These are phyloP conservation scores for Melitaea cinxia DNA, from an alignment of 1,140 invertebrate species.

Conservation along the genomic window DNA sequence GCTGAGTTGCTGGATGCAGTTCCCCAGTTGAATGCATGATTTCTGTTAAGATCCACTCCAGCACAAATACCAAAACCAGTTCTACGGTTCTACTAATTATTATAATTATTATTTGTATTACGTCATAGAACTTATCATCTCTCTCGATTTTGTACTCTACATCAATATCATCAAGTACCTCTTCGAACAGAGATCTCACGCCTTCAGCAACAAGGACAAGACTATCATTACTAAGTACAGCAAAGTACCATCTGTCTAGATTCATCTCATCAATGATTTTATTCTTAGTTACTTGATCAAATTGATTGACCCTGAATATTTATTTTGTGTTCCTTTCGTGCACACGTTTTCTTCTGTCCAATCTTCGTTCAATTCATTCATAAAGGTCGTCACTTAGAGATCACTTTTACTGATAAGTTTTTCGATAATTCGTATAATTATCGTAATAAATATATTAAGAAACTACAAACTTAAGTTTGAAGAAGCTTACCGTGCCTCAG, in stretches of 20 bases:
- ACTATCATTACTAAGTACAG: slow-evolving; percentile 12
- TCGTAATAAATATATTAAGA: no score
- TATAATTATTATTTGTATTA: no score
- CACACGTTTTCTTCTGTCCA: no score
- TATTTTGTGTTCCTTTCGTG: no score
- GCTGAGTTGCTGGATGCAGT: slow-evolving; percentile 75
- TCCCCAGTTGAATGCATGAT: slow-evolving; percentile 84
- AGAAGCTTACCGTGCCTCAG: no score
- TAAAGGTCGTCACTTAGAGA: no score
- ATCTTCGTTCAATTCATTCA: no score
- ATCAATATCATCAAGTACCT: slow-evolving; percentile 14
- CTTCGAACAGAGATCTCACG: slow-evolving; percentile 32
- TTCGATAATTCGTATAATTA: no score
- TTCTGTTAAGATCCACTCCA: slow-evolving; percentile 85
- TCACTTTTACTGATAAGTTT: no score
- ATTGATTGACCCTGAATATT: slow-evolving; percentile 19
- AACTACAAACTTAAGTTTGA: no score
- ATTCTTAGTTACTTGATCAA: background rate
- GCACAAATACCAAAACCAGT: slow-evolving; percentile 55
- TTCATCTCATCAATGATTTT: slow-evolving; percentile 9
- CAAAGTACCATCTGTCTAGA: slow-evolving; percentile 29
- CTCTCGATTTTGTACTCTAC: slow-evolving; percentile 34
- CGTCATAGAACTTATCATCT: no score
- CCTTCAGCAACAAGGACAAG: slow-evolving; percentile 36
- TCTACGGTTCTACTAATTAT: slow-evolving; percentile 36